Evolutionary conservation across 1,140 invertebrate species (phyloP), one percentile per base, ranked within the genome.

Genomic region (Chionoecetes opilio): DNA sequence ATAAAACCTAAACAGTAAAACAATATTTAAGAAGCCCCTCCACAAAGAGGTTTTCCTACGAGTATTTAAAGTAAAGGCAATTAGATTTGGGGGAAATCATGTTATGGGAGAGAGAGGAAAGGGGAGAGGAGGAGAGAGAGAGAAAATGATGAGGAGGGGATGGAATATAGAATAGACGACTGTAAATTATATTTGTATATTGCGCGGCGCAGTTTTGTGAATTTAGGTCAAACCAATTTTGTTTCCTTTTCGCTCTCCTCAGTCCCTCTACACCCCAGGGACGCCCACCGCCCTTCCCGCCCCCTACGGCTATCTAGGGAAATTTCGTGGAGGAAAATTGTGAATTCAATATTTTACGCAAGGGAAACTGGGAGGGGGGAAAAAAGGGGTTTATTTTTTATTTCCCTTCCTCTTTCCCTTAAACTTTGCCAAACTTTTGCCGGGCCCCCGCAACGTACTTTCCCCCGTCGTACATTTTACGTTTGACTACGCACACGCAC

Each of bases 231-330:
- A 75, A 0, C 5, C 21, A 26, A 75, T n/a, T 75, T 75, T 75
- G 5, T 2, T n/a, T 75, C 63, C 63, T 75, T 8, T 75, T 75
- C 63, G 21, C 63, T 21, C n/a, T 21, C 53, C 63, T 75, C 11
- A n/a, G 0, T 75, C 63, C 63, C 63, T 75, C 11, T n/a, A 5
- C n/a, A 5, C 6, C 63, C 63, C n/a, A 6, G 46, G 21, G 46
- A 26, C 63, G 26, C n/a, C 0, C 63, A 5, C 63, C 8, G 21
- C 63, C 63, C 63, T 26, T 75, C 63, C 63, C n/a, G 21, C 63
- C n/a, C 63, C 63, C 63, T n/a, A 75, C 63, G 63, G 63, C 63
- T 75, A 75, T n/a, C 63, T n/a, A 75, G 63, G 63, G 63, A 75
- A 75, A 75, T 75, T 75, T 75, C 11, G 63, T n/a, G 63, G n/a